A percentile compares a stretch with the other conserved stretches of the same genome.
phyloP scores from a whole-genome alignment of 2,113 vertebrate genomes.

The Amazona guildingii region DNA sequence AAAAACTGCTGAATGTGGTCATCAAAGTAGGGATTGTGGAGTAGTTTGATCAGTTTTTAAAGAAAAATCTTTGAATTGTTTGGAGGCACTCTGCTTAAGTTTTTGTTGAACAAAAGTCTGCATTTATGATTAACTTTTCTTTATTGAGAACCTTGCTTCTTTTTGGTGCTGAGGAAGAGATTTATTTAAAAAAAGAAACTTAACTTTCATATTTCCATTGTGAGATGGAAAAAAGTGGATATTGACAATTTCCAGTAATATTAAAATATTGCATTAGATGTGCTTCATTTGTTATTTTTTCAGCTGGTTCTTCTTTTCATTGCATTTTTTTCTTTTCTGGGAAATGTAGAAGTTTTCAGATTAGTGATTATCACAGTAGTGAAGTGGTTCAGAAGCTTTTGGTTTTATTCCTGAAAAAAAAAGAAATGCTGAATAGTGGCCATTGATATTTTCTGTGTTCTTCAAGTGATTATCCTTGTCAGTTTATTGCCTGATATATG shows the following conservation, averaged over 20 bases:
- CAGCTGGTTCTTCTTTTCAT: background rate
- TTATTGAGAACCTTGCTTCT: background rate
- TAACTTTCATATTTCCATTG: background rate
- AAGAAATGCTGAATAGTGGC: background rate
- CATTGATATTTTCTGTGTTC: background rate
- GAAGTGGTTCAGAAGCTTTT: background rate
- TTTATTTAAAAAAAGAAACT: background rate
- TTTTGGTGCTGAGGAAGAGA: background rate
- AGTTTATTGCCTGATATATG: background rate
- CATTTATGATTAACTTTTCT: background rate
- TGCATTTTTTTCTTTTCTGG: background rate
- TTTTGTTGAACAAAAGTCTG: background rate
- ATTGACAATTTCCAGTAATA: background rate
- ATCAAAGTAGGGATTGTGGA: background rate
- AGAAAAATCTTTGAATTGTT: background rate
- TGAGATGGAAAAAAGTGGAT: background rate
- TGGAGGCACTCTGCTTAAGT: background rate
- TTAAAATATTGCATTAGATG: background rate
- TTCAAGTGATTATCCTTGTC: background rate
- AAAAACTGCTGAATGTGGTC: background rate
- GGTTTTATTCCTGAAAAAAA: background rate
- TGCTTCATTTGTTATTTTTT: background rate
- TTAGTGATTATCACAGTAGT: background rate
- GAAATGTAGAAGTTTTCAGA: background rate
- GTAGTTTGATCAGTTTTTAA: background rate